Conservation (phyloP, 2,113 vertebrate species). For the Dasyprocta punctata region DNA sequence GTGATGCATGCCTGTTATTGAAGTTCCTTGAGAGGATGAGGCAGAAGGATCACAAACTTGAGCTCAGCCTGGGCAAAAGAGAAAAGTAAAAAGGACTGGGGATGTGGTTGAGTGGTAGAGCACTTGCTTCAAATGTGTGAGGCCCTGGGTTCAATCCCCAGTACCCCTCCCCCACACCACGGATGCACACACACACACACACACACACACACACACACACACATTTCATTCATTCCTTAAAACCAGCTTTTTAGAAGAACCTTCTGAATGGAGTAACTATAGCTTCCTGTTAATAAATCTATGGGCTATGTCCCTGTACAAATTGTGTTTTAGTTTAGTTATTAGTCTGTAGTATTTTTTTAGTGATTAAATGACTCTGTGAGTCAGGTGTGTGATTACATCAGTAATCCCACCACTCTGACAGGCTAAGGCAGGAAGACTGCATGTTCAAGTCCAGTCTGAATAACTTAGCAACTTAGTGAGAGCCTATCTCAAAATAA, state of each 20-base stretch:
- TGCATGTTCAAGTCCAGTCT: not conserved
- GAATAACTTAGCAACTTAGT: not conserved
- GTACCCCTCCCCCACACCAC: not conserved
- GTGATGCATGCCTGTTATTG: not conserved
- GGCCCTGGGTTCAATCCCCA: not conserved
- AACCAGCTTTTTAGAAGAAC: not conserved
- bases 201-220: not conserved
- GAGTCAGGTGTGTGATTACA: not conserved
- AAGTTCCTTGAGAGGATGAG: not conserved
- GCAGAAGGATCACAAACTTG: not conserved
- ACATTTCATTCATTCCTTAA: not conserved
- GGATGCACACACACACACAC: not conserved
- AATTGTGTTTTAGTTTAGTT: not conserved
- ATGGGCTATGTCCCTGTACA: not conserved
- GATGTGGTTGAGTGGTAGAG: not conserved
- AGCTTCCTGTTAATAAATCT: constrained; percentile 27
- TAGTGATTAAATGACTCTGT: not conserved
- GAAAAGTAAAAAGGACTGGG: not conserved
- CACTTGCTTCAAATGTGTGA: not conserved
- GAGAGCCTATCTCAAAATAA: not conserved
- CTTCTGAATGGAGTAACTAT: constrained; percentile 4
- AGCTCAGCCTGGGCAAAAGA: not conserved
- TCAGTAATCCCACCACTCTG: not conserved
- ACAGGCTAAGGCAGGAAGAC: not conserved
- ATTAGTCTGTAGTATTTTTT: not conserved